Evolutionary conservation across 2,113 vertebrate species (phyloP).

Genomic region (Solenodon paradoxus): DNA sequence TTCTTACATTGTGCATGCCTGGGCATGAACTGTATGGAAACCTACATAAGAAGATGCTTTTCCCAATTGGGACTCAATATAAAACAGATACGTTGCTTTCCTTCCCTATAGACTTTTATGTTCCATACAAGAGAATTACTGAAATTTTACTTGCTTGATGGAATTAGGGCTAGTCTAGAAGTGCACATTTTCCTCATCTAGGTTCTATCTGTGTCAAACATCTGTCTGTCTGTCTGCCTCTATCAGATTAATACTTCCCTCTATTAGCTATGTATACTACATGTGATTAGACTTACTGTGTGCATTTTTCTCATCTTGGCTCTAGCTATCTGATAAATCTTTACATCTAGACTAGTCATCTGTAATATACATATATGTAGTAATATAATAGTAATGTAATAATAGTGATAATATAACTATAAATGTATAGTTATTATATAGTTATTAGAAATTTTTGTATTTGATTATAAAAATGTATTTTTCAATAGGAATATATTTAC

Average conservation of each 20-base stretch:
- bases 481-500: background rate
- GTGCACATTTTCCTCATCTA: background rate
- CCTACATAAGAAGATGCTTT: background rate
- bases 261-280: no score
- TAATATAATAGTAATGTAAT: no score
- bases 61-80: background rate
- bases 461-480: background rate
- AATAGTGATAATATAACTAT: no score
- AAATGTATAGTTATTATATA: background rate
- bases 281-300: background rate
- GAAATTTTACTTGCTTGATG: background rate
- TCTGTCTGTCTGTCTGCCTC: no score
- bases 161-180: background rate
- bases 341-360: background rate
- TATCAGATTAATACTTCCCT: no score
- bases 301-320: background rate
- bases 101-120: background rate
- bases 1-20: background rate
- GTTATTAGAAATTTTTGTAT: background rate
- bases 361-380: background rate
- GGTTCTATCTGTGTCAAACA: no score
- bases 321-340: background rate
- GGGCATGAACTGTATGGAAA: background rate
- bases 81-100: background rate
- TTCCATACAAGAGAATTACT: background rate